Percentiles rank a stretch among this genome's conserved stretches.
phyloP scores from a whole-genome alignment of 2,888 invertebrate species.

The Ceraclea dissimilis region DNA sequence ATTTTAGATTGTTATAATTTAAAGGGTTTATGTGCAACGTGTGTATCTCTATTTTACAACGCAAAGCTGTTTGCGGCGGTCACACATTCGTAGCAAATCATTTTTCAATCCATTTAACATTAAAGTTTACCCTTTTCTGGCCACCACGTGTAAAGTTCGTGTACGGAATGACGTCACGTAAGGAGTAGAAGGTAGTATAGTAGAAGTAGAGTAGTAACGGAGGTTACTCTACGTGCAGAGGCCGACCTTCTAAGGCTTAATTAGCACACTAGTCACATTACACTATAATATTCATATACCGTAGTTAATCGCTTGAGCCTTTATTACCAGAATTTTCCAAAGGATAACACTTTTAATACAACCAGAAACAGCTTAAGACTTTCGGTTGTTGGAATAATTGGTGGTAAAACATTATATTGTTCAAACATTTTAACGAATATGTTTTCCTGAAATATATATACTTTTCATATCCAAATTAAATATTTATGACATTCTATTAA shows the following conservation, averaged over 20 bases:
- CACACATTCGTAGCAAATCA: conserved; percentile 19
- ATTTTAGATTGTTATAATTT: too few relatives aligned
- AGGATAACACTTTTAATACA: not conserved
- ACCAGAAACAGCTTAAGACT: not conserved
- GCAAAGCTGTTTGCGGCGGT: not conserved
- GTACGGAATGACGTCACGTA: conserved; percentile 24
- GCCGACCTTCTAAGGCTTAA: conserved; percentile 1
- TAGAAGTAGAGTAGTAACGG: not conserved
- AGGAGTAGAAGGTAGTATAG: not conserved
- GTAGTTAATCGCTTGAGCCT: too few relatives aligned
- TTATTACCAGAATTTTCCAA: not conserved
- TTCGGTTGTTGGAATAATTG: not conserved
- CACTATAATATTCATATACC: too few relatives aligned
- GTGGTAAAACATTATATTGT: not conserved
- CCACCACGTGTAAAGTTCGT: conserved; percentile 14
- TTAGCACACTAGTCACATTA: not conserved
- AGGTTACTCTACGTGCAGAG: conserved; percentile 16
- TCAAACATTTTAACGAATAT: not conserved
- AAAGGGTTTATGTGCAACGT: too few relatives aligned
- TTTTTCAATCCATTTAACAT: conserved; percentile 24
- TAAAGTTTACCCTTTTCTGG: conserved; percentile 16
- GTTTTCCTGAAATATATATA: not conserved
- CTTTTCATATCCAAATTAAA: too few relatives aligned
- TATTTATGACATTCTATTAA: too few relatives aligned
- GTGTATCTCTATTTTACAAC: not conserved